Evolutionary conservation across 1,140 invertebrate genomes (phyloP), one percentile per base, ranked within the genome.

Genomic region (Drosophila mojavensis): DNA sequence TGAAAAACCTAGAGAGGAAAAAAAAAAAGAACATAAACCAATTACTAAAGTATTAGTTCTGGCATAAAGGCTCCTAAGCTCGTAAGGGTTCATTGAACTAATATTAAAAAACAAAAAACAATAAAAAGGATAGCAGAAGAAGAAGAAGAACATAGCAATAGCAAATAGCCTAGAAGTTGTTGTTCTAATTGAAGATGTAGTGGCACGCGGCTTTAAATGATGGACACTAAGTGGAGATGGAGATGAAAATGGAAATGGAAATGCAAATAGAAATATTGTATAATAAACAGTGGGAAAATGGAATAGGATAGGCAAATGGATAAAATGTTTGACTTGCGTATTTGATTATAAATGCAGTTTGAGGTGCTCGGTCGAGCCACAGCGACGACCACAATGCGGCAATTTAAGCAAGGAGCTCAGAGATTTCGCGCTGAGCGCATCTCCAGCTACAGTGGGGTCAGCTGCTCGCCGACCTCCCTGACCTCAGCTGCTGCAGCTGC

Each of bases 341-440:
- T 68, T 75, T 70, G 77, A 86, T 79, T 82, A 82, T 73, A 60
- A 79, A 88, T 81, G 78, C 75, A 86, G 62, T 75, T 81, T 45
- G 59, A 75, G 63, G 48, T 78, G 69, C 54, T 11, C 54, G 15
- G 50, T 64, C 41, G 39, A 39, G 33, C 36, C 20, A 51, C 39
- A 41, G 28, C 43, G 15, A 7, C 43, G 15, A 7, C 60, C 43
- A 43, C 68, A 59, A 58, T 65, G 67, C 61, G 43, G 61, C 53
- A 65, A 71, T 64, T 61, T 43, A 41, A 61, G 33, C 36, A 50
- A 48, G n/a, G 28, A 5, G 26, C 17, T 13, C 26, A 11, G 50
- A 62, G 33, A 65, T 33, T 48, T 9, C 47, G 9, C 41, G 4
- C 36, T 26, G 56, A 45, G 20, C 20, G 20, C 20, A 24, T 24